These are phyloP conservation scores for Zootoca vivipara DNA, from an alignment of 2,113 vertebrate genomes.

Conservation along the genomic window DNA sequence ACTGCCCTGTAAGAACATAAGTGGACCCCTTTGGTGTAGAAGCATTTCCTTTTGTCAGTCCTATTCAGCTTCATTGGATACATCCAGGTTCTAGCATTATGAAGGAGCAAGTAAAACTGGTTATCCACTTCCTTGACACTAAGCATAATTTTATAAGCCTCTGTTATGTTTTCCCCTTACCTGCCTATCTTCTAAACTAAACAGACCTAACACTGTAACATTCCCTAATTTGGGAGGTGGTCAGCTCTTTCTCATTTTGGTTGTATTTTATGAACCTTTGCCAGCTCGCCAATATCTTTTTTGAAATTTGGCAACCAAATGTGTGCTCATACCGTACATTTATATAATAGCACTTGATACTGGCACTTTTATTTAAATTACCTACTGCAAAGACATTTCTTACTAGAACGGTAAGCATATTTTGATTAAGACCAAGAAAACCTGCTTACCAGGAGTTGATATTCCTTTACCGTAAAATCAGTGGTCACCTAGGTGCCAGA, in stretches of 20 bases:
- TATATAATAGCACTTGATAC: background rate
- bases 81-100: background rate
- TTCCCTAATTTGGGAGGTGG: background rate
- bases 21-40: background rate
- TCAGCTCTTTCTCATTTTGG: background rate
- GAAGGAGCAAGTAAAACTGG: background rate
- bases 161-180: background rate
- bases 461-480: background rate
- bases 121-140: background rate
- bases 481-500: background rate
- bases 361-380: background rate
- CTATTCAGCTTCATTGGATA: background rate
- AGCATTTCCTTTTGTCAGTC: background rate
- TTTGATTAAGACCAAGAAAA: background rate
- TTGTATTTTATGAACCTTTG: background rate
- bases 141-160: background rate
- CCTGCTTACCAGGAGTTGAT: background rate
- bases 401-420: background rate
- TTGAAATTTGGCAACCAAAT: background rate
- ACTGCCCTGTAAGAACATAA: background rate
- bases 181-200: background rate
- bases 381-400: background rate
- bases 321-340: background rate
- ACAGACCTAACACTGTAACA: background rate
- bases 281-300: background rate